Conservation (phyloP, 30 jellyfish, hydroid and myxozoan species). For the Rhopilema esculentum region DNA sequence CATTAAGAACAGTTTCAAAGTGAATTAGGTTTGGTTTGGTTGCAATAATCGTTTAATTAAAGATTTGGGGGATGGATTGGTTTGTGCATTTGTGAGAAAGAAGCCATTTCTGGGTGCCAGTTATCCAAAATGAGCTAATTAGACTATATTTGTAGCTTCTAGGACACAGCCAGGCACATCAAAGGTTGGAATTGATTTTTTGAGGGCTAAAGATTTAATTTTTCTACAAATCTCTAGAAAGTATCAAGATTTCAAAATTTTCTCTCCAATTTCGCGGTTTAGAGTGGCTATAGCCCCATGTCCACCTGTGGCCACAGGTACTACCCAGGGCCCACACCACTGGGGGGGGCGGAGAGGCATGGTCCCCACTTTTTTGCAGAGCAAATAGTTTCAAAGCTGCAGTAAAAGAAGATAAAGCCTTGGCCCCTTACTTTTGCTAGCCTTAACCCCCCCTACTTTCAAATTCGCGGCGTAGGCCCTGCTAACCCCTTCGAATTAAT, state of each 20-base stretch:
- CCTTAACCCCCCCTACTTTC: no score
- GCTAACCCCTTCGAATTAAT: background rate
- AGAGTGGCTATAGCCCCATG: no score
- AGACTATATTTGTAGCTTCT: background rate
- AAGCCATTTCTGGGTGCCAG: background rate
- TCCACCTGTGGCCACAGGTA: no score
- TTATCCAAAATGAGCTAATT: background rate
- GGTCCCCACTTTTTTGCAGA: background rate
- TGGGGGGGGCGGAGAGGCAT: no score
- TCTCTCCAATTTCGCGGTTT: no score
- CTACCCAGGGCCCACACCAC: no score
- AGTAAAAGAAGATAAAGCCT: background rate
- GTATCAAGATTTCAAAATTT: no score
- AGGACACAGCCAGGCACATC: no score
- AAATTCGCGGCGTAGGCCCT: no score
- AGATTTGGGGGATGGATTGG: background rate
- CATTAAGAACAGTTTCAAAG: background rate
- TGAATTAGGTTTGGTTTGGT: background rate
- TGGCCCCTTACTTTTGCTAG: background rate
- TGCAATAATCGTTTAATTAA: background rate
- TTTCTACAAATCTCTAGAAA: no score
- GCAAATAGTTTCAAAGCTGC: background rate
- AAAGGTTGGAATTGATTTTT: no score
- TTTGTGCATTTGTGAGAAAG: background rate
- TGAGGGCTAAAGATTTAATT: no score